A percentile compares a stretch with the other conserved stretches of the same genome.
phyloP scores from a whole-genome alignment of 2,888 invertebrate genomes.

The Euphydryas editha region DNA sequence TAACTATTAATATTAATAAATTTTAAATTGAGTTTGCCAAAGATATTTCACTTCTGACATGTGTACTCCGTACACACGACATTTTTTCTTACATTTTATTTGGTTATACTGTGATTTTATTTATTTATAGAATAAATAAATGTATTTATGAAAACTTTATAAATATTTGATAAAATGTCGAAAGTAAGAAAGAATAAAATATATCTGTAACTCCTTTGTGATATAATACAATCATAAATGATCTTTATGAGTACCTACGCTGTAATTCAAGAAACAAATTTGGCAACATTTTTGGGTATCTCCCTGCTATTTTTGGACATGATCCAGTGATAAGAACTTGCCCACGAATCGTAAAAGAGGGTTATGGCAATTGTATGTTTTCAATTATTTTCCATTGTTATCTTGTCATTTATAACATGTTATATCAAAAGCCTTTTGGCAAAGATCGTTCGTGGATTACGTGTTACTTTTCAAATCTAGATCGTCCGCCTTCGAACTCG shows the following conservation, averaged over 20 bases:
- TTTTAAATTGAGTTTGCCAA: no score
- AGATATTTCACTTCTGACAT: no score
- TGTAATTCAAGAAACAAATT: slow-evolving; percentile 33
- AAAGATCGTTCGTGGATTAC: slow-evolving; percentile 5
- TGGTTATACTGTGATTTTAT: neutral
- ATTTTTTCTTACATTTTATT: no score
- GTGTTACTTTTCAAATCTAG: neutral
- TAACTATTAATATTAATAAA: no score
- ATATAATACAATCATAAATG: slow-evolving; percentile 22
- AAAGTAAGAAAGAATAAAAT: neutral
- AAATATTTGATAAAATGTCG: neutral
- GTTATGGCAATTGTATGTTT: slow-evolving; percentile 30
- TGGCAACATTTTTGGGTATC: slow-evolving; percentile 33
- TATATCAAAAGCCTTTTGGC: slow-evolving; percentile 16
- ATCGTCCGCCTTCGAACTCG: neutral
- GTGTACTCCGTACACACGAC: no score
- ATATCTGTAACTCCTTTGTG: neutral
- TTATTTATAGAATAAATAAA: no score
- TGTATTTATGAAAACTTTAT: no score
- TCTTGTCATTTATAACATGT: slow-evolving; percentile 19
- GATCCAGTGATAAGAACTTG: slow-evolving; percentile 37
- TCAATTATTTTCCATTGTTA: slow-evolving; percentile 29
- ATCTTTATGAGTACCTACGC: slow-evolving; percentile 27
- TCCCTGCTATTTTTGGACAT: slow-evolving; percentile 36
- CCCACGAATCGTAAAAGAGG: slow-evolving; percentile 21